Evolutionary conservation across 1,140 invertebrate genomes (phyloP), one percentile per base, ranked within the genome.

Genomic region (Plodia interpunctella): DNA sequence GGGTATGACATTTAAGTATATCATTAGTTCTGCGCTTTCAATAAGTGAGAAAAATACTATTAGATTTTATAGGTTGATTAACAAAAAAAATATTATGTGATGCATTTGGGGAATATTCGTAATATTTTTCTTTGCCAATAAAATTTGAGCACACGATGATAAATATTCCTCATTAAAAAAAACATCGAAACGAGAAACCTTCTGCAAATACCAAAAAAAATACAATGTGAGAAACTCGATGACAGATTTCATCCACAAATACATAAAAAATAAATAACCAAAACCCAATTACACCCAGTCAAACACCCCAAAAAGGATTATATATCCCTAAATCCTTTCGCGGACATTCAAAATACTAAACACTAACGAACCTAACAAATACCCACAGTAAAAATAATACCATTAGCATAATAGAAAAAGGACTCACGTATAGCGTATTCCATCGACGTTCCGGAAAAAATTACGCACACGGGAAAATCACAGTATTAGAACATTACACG

Each of bases 401-500:
- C 53, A 65, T 65, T 65, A 65, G 57, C 62, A 68, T 63, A 68
- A 62, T 63, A 61, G 62, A 68, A 62, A 62, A 70, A 64, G 60
- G 60, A 32, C 71, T 74, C 66, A 74, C 74, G 55, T 60, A 65
- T 66, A 62, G 51, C 50, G 57, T 57, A 66, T 77, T 65, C 69
- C 72, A 67, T 67, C 62, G 59, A 65, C 62, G 62, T 59, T 49
- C 56, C 49, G 30, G 44, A 6, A 44, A 51, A 56, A 60, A 64
- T 68, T 62, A 53, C 35, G 55, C 64, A 67, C 57, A 63, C 57
- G 53, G 38, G 65, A 70, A 71, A 65, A 66, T 66, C 72, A 74
- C 67, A 66, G 30, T 63, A 65, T 44, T 15, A 15, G 15, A 44
- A 44, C 15, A 44, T 15, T n/a, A 44, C 9, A 1, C n/a, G 10